Base-by-base conservation (phyloP, 1,140 invertebrate species). In the Megalopta genalis region DNA sequence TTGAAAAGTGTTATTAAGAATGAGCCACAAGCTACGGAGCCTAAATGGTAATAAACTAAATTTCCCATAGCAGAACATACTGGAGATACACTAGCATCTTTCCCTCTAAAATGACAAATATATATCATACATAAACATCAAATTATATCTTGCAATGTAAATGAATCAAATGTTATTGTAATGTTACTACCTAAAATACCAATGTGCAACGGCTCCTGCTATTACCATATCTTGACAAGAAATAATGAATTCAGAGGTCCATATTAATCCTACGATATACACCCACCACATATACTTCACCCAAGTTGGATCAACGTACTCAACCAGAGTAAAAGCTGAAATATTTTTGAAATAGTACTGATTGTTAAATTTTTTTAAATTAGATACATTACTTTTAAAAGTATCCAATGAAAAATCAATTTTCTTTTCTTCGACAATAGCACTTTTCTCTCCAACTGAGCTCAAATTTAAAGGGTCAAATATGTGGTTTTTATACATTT, bases 251-350 rank as follows among this genome's bases (percentile, higher is more conserved):
- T 98, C 97, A 25, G 96, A 96, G 1, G 95, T 95, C 98, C 97
- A 98, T 72, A 99, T 95, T 0, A 98, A 93, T 27, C 97, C 97
- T 64, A 98, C 95, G 18, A 98, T 93, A 90, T 98, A 97, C 76
- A 98, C 95, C 97, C 97, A 98, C 96, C 97, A 98, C 96, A 97
- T 97, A 74, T 96, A 96, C 85, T 96, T 96, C 23, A 98, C 95
- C 94, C 96, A 97, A 57, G 94, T 94, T 21, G 94, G 94, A 88
- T 97, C 95, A 70, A 94, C 91, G 88, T 95, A 97, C 82, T 96
- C 95, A 42, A 96, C 94, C 7, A 95, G 91, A 21, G 94, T 94
- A 77, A 95, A 94, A 75, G 94, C 95, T 95, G 76, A 59, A 88
- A 90, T 60, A 64, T 62, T 64, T 71, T 59, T 79, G 74, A 64